These are phyloP conservation scores for Lycia hirtaria DNA, from an alignment of 2,888 invertebrate species.

Conservation along the genomic window DNA sequence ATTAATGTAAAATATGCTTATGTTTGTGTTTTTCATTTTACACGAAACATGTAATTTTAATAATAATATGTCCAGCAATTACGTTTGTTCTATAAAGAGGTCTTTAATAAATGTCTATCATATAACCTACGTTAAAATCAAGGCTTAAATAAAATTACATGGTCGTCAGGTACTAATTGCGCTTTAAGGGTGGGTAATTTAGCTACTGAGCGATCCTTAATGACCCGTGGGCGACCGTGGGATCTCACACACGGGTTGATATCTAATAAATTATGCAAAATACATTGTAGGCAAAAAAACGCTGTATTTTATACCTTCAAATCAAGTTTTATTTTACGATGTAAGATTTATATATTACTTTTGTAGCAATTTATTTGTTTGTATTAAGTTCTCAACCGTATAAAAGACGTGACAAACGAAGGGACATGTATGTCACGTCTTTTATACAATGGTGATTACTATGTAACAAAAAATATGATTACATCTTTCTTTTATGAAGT, in stretches of 20 bases:
- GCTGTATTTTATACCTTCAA: not conserved
- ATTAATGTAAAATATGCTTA: no score
- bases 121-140: constrained; percentile 36
- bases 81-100: not conserved
- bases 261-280: constrained; percentile 24
- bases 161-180: constrained; percentile 44
- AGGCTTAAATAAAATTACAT: constrained; percentile 49
- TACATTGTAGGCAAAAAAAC: constrained; percentile 4
- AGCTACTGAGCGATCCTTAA: constrained; percentile 47
- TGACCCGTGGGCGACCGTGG: constrained; percentile 36
- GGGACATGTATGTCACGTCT: no score
- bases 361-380: no score
- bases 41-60: no score
- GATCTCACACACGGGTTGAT: constrained; percentile 15
- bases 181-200: constrained; percentile 46
- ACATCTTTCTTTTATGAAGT: no score
- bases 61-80: not conserved
- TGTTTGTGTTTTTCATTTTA: no score
- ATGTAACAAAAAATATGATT: no score
- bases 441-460: no score
- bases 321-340: not conserved
- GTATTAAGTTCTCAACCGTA: no score
- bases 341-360: not conserved
- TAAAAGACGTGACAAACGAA: no score
- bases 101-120: constrained; percentile 1